A percentile compares a stretch with the other conserved stretches of the same genome.
These are phyloP conservation scores for Cantharis rufa DNA, from an alignment of 2,888 invertebrate genomes.

Conservation along the genomic window DNA sequence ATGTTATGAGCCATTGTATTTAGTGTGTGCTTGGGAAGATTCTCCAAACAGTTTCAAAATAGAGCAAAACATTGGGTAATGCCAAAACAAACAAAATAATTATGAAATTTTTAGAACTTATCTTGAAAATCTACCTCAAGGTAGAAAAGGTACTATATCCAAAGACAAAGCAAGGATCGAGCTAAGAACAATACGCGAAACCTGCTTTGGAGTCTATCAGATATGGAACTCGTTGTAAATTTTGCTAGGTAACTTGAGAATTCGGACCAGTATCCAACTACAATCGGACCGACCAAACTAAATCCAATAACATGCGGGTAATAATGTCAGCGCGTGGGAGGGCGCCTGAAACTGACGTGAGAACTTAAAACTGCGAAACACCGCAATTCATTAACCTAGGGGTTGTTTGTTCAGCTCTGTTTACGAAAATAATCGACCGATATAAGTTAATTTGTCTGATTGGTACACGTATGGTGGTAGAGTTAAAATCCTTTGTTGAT, in stretches of 20 bases:
- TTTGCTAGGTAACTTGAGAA: conserved; percentile 38
- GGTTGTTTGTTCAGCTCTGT: conserved; percentile 38
- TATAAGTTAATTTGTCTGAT: conserved; percentile 26
- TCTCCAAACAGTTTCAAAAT: neutral
- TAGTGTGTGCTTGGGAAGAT: neutral
- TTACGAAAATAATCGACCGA: conserved; percentile 33
- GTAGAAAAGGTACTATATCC: neutral
- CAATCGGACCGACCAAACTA: conserved; percentile 43
- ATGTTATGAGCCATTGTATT: neutral
- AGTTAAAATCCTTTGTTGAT: conserved; percentile 12
- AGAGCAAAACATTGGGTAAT: neutral
- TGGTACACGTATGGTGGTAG: conserved; percentile 35
- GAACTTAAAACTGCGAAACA: conserved; percentile 37
- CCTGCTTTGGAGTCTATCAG: conserved; percentile 27
- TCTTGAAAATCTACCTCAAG: conserved; percentile 9
- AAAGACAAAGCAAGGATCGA: conserved; percentile 7
- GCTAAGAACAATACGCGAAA: conserved; percentile 28
- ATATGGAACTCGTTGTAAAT: conserved; percentile 28
- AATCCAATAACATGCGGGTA: conserved; percentile 39
- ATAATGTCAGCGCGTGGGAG: conserved; percentile 41
- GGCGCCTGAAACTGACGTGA: conserved; percentile 35
- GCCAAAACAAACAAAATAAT: conserved; percentile 10
- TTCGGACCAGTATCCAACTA: conserved; percentile 46
- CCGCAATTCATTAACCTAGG: conserved; percentile 34
- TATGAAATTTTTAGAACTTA: conserved; percentile 16